Conservation (phyloP, 2,797 vertebrate genomes). For the Rhinophrynus dorsalis region DNA sequence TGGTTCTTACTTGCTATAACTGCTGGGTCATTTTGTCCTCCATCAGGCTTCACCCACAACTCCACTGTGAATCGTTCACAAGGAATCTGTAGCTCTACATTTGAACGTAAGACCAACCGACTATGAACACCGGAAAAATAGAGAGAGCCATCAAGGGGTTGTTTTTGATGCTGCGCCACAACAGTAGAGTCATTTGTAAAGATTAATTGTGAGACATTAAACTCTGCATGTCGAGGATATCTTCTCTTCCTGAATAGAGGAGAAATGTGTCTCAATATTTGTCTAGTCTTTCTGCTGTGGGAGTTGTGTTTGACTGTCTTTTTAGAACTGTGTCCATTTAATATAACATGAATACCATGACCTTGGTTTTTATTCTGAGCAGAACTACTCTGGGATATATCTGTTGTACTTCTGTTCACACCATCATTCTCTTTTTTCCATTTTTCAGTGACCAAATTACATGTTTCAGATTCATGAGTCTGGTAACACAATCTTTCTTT, state of each 20-base stretch:
- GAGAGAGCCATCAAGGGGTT: slow-evolving; percentile 65
- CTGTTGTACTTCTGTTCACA: not conserved
- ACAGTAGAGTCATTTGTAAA: slow-evolving; percentile 12
- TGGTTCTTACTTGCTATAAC: slow-evolving; percentile 84
- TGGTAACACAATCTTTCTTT: not conserved
- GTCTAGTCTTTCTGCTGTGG: not conserved
- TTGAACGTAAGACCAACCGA: slow-evolving; percentile 75
- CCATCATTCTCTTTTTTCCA: not conserved
- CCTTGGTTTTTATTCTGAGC: not conserved
- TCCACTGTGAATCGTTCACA: slow-evolving; percentile 83
- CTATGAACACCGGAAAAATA: slow-evolving; percentile 83
- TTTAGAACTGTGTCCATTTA: not conserved
- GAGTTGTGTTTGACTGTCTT: not conserved
- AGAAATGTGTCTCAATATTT: not conserved
- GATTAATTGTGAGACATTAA: not conserved
- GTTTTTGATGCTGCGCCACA: slow-evolving; percentile 48
- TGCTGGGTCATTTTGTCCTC: slow-evolving; percentile 89
- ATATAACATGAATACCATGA: not conserved
- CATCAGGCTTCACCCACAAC: slow-evolving; percentile 89
- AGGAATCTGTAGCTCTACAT: slow-evolving; percentile 73
- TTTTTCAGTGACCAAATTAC: not conserved
- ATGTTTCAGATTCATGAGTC: slow-evolving; percentile 8
- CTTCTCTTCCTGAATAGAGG: not conserved
- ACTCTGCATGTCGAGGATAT: slow-evolving; percentile 6
- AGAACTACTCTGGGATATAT: not conserved